Percentiles rank a stretch among this genome's conserved stretches.
Conservation (phyloP, 2,797 vertebrate species). For the Spondyliosoma cantharus region DNA sequence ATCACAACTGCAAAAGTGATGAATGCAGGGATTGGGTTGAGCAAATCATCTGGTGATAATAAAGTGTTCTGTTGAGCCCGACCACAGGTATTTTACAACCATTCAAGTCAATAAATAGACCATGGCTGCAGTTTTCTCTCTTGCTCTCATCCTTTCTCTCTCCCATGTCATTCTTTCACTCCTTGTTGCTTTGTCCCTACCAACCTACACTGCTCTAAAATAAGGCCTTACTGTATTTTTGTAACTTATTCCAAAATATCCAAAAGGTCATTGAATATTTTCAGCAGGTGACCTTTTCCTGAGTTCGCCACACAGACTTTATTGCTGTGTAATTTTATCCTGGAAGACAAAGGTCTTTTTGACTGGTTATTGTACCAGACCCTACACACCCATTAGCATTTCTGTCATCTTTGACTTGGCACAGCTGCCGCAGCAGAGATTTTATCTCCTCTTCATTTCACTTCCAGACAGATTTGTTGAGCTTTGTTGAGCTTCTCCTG, state of each 20-base stretch:
- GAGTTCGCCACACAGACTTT: slow-evolving; percentile 49
- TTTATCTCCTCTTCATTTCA: slow-evolving; percentile 55
- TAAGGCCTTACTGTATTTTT: slow-evolving; percentile 54
- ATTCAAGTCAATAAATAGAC: slow-evolving; percentile 72
- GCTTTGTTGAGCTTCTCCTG: slow-evolving; percentile 8
- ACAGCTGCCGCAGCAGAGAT: slow-evolving; percentile 35
- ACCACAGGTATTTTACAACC: slow-evolving; percentile 76
- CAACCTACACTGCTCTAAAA: slow-evolving; percentile 45
- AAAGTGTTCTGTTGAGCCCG: slow-evolving; percentile 68
- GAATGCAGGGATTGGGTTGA: slow-evolving; percentile 41
- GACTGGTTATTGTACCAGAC: slow-evolving; percentile 43
- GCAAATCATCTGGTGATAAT: slow-evolving; percentile 73
- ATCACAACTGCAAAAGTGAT: slow-evolving; percentile 39
- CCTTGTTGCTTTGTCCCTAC: slow-evolving; percentile 16
- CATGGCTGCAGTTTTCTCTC: slow-evolving; percentile 44
- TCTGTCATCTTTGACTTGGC: slow-evolving; percentile 62
- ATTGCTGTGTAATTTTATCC: slow-evolving; percentile 53
- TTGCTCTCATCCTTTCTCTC: slow-evolving; percentile 11
- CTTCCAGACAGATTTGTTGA: slow-evolving; percentile 52
- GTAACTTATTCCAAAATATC: slow-evolving; percentile 53
- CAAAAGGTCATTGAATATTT: slow-evolving; percentile 80
- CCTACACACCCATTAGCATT: slow-evolving; percentile 54
- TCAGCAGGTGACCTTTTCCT: slow-evolving; percentile 77
- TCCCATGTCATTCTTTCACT: slow-evolving; percentile 15
- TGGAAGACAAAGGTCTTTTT: slow-evolving; percentile 74